Evolutionary conservation across 2,113 vertebrate species (phyloP).

Genomic region (Genyomyrus donnyi): DNA sequence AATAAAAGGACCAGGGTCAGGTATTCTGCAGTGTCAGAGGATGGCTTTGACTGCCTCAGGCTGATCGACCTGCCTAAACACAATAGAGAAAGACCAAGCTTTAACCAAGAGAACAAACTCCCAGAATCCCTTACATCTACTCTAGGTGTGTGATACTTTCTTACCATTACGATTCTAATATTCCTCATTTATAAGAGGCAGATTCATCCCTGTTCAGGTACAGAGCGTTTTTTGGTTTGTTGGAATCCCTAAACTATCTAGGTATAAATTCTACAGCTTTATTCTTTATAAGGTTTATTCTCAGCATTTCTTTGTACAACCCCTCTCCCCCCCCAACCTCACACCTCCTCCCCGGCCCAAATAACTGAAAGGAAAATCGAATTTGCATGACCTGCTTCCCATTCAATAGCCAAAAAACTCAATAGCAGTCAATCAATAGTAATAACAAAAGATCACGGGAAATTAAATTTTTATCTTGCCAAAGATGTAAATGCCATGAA

Average conservation of each 20-base stretch:
- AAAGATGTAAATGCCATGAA: not conserved
- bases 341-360: not conserved
- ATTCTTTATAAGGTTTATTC: not conserved
- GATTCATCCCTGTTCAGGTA: not conserved
- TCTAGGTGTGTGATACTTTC: not conserved
- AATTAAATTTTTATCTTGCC: conserved; percentile 3
- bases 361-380: not conserved
- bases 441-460: conserved; percentile 1
- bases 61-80: not conserved
- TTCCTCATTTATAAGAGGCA: not conserved
- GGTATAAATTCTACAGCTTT: not conserved
- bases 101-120: not conserved
- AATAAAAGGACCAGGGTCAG: not conserved
- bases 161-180: not conserved
- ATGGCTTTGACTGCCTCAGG: not conserved
- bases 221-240: not conserved
- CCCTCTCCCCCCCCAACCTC: not conserved
- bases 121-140: not conserved
- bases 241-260: not conserved
- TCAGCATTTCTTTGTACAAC: not conserved
- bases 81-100: not conserved
- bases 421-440: not conserved
- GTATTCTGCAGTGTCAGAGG: not conserved
- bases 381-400: not conserved
- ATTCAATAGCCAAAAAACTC: not conserved